Evolutionary conservation across 1,140 invertebrate species (phyloP).

Genomic region (Nasonia giraulti): DNA sequence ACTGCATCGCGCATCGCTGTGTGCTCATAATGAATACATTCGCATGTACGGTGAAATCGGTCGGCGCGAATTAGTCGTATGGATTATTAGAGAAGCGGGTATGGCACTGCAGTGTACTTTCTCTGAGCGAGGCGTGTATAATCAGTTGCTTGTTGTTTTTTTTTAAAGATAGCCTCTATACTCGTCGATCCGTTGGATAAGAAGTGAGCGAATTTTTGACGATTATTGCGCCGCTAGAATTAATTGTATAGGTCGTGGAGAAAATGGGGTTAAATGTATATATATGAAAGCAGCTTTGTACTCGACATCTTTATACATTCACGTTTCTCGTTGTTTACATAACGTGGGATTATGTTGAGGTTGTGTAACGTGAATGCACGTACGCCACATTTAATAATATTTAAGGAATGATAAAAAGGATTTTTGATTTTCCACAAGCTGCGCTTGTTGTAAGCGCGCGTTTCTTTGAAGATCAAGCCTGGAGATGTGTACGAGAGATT

Average conservation of each 20-base stretch:
- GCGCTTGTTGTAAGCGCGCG: too few species aligned
- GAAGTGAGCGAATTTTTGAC: neutral
- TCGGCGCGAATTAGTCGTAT: constrained; percentile 12
- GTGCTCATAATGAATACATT: neutral
- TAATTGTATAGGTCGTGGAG: neutral
- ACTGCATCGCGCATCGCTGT: neutral
- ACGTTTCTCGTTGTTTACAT: neutral
- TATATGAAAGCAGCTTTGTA: neutral
- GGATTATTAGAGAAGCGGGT: too few species aligned
- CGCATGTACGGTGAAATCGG: neutral
- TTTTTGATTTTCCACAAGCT: neutral
- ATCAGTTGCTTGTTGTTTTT: too few species aligned
- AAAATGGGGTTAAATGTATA: neutral
- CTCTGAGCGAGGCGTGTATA: too few species aligned
- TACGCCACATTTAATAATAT: neutral
- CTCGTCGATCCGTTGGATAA: neutral
- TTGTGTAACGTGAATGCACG: neutral
- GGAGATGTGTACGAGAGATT: too few species aligned
- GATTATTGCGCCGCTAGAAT: neutral
- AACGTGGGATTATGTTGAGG: neutral
- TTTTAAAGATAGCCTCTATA: too few species aligned
- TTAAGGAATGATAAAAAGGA: neutral
- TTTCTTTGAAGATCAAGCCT: too few species aligned
- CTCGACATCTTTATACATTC: neutral
- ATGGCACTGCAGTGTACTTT: too few species aligned